Percentiles rank a stretch among this genome's conserved stretches.
Evolutionary conservation across 2,797 vertebrate genomes (phyloP).

Genomic region (Characodon lateralis): DNA sequence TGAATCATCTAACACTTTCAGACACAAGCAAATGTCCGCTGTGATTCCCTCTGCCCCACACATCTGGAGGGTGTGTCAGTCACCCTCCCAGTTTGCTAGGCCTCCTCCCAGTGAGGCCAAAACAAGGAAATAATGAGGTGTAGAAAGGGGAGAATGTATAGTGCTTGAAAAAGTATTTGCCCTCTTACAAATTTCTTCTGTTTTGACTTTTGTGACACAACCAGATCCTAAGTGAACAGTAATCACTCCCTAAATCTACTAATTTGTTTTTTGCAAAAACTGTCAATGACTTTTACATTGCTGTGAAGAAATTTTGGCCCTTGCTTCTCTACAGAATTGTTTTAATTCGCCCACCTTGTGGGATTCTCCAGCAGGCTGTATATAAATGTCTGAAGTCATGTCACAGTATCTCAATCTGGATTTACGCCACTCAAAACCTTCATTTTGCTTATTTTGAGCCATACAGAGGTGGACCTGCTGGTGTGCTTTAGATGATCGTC

Average conservation of each 20-base stretch:
- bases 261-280: background rate
- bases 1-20: constrained; percentile 44
- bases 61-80: constrained; percentile 69
- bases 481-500: background rate
- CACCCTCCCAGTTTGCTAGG: constrained; percentile 17
- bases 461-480: background rate
- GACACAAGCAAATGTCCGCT: constrained; percentile 9
- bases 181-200: background rate
- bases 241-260: background rate
- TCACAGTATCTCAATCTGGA: too few species aligned
- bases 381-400: too few species aligned
- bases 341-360: too few species aligned
- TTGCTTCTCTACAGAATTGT: too few species aligned
- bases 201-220: background rate
- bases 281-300: background rate
- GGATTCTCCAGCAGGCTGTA: too few species aligned
- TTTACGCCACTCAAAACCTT: background rate
- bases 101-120: constrained; percentile 47
- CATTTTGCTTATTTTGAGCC: background rate
- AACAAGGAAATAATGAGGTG: constrained; percentile 12
- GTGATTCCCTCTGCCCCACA: constrained; percentile 44
- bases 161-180: background rate
- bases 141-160: background rate
- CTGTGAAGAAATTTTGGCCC: too few species aligned
- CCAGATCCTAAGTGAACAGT: background rate